Evolutionary conservation across 2,113 vertebrate species (phyloP).

Genomic region (Meles meles): DNA sequence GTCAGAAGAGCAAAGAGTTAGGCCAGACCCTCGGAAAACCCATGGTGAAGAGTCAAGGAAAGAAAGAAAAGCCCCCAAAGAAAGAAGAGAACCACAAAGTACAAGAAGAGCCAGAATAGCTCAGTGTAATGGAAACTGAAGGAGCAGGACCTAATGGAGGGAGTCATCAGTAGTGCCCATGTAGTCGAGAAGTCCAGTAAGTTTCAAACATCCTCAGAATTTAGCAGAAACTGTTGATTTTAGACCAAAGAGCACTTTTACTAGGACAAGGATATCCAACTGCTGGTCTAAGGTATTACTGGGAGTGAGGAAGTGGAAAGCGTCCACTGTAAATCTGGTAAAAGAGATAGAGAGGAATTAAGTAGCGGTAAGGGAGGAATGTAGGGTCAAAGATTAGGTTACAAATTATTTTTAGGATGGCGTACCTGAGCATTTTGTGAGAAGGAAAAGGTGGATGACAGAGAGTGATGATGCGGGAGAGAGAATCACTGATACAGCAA

Average conservation of each 20-base stretch:
- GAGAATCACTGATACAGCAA: background rate
- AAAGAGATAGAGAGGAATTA: background rate
- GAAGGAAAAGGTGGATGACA: background rate
- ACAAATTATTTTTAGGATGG: background rate
- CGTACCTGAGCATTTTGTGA: background rate
- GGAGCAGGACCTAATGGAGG: background rate
- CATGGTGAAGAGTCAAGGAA: background rate
- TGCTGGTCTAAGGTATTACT: background rate
- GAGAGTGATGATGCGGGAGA: background rate
- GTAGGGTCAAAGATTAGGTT: background rate
- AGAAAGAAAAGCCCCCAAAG: background rate
- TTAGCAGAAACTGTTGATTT: background rate
- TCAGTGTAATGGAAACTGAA: background rate
- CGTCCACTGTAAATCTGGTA: background rate
- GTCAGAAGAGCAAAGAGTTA: background rate
- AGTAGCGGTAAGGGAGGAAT: background rate
- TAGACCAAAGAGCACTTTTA: background rate
- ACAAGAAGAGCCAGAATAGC: background rate
- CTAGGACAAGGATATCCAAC: background rate
- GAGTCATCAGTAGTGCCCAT: background rate
- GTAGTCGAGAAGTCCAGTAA: background rate
- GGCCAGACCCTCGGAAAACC: background rate
- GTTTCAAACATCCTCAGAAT: background rate
- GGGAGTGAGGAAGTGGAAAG: background rate
- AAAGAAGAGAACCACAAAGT: background rate